Base-by-base conservation (phyloP, 2,888 invertebrate species). In the Oscheius sp. region DNA sequence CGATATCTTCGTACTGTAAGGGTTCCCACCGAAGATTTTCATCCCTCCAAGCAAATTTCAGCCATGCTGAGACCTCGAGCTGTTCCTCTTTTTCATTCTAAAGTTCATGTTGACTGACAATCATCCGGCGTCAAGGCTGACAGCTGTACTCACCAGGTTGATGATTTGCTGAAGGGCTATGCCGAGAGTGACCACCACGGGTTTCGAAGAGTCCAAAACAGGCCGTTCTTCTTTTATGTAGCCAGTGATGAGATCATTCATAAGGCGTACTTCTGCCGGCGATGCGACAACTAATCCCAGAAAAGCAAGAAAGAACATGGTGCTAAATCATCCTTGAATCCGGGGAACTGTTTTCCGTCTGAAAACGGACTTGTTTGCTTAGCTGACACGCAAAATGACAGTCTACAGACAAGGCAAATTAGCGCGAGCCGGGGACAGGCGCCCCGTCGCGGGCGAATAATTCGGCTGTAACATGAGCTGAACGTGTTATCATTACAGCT, bases 21-120 rank as follows among this genome's bases (percentile, higher is more conserved):
- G 86, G 86, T 50, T 87, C 84, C 87, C 87, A 87, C 65, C 82
- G 73, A n/a, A 87, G 80, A 72, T 86, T 87, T 57, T 84, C 85
- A 68, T 87, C 87, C 10, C 79, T 76, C 87, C 87, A 87, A 1
- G 77, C 72, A 74, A 85, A 87, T 53, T 85, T 86, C 3, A 87
- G 74, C 87, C 87, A 87, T n/a, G 84, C 82, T 62, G 85, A 85
- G 65, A 87, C 85, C 63, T 85, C 84, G n/a, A 87, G 74, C 70
- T 84, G 84, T 63, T 87, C 87, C 57, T 85, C 85, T 71, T 83
- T 80, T 73, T 86, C 86, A 53, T 87, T 83, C 86, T 87, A 73
- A 84, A 77, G 3, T 2, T 9, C 11, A 42, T 48, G 13, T 59
- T 51, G 32, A 51, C 32, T 37, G 66, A 37, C 21, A 65, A 50